These are phyloP conservation scores for Zophobas morio DNA, from an alignment of 1,140 invertebrate species.

Conservation along the genomic window DNA sequence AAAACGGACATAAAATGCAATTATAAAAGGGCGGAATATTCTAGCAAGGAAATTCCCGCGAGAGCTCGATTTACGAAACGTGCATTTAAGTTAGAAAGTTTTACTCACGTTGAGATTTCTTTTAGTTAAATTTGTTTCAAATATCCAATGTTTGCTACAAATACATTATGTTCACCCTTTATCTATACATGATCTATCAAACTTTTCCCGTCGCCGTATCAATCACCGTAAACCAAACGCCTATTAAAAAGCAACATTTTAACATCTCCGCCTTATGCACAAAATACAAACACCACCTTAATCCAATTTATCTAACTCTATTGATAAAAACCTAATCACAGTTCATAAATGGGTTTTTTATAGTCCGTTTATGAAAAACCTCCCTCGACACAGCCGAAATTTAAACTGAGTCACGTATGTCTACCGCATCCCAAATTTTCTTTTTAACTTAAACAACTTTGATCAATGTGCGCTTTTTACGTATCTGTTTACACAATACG, in stretches of 20 bases:
- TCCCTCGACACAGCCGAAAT: neutral
- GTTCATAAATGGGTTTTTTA: conserved; percentile 23
- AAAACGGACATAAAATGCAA: conserved; percentile 44
- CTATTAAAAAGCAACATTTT: neutral
- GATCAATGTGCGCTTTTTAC: conserved; percentile 33
- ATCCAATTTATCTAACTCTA: conserved; percentile 26
- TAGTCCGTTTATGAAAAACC: conserved; percentile 23
- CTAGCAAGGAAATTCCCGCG: conserved; percentile 36
- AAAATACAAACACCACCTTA: conserved; percentile 19
- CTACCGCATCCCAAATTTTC: conserved; percentile 9
- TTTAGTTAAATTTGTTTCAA: conserved; percentile 49
- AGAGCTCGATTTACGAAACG: conserved; percentile 45
- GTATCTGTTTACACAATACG: conserved; percentile 40
- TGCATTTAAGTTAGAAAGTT: conserved; percentile 48
- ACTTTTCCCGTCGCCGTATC: neutral
- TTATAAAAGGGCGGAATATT: conserved; percentile 45
- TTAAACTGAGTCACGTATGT: conserved; percentile 31
- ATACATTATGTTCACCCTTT: neutral
- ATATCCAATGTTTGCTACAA: conserved; percentile 4
- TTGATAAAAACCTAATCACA: conserved; percentile 25
- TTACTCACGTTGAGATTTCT: conserved; percentile 45
- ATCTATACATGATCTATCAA: neutral
- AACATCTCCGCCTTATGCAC: neutral
- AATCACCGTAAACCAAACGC: too few species aligned
- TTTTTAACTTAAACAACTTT: conserved; percentile 24